These are phyloP conservation scores for Platycheirus rosarum DNA, from an alignment of 2,888 invertebrate genomes.

Conservation along the genomic window DNA sequence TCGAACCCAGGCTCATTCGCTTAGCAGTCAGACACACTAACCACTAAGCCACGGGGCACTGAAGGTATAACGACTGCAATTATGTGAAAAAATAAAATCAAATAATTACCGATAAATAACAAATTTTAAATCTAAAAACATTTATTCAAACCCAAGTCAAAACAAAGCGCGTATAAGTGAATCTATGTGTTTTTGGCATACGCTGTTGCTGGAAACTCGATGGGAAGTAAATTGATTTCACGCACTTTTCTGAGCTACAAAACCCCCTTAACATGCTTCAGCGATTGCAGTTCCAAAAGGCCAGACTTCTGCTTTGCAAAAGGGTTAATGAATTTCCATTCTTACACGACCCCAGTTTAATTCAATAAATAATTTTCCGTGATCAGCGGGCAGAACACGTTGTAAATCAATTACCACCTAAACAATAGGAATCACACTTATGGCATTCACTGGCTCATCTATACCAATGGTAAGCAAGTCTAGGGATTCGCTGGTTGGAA, in stretches of 20 bases:
- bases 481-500: not conserved
- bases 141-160: too few species aligned
- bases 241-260: conserved; percentile 4
- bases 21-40: too few species aligned
- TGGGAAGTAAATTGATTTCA: conserved; percentile 25
- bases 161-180: too few species aligned
- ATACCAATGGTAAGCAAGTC: not conserved
- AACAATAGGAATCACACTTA: conserved; percentile 43
- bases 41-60: too few species aligned
- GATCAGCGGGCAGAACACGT: conserved; percentile 38
- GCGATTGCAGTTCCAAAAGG: not conserved
- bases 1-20: too few species aligned
- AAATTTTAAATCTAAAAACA: too few species aligned
- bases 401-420: conserved; percentile 58
- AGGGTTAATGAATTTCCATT: conserved; percentile 16
- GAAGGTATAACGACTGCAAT: too few species aligned
- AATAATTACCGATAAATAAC: too few species aligned
- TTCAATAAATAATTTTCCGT: conserved; percentile 27
- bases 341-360: not conserved
- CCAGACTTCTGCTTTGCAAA: conserved; percentile 2
- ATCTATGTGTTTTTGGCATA: too few species aligned
- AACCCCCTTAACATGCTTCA: conserved; percentile 9
- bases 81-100: too few species aligned
- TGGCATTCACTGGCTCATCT: conserved; percentile 3
- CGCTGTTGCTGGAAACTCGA: conserved; percentile 1